Base-by-base conservation (phyloP, 2,113 vertebrate genomes). In the Pterocles burchelli region DNA sequence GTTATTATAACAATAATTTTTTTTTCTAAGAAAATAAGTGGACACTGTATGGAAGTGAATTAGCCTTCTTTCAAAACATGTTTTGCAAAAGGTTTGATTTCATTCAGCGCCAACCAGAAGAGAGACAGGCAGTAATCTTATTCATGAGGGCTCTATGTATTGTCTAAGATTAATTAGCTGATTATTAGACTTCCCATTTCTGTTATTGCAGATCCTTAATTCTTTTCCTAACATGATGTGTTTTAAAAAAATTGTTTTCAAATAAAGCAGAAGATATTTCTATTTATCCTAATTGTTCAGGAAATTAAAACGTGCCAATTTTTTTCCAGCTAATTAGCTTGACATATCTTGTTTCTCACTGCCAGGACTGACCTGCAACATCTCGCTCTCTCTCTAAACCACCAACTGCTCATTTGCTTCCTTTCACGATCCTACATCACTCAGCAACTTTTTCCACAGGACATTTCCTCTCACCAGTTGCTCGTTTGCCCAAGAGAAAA, bases 141-240 rank as follows among this genome's bases (percentile, higher is more conserved):
- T 43, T 90, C 80, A 63, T 28, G 57, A 80, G 24, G 45, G 46
- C 31, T 75, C 36, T n/a, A 66, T 88, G 78, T 78, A 90, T 91
- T 93, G 85, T 90, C 65, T 76, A 71, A 28, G 34, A 73, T 81
- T 79, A 93, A 89, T 94, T 82, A 89, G 85, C 54, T 87, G n/a
- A 73, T 75, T 91, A 67, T 78, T 93, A 89, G 61, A 88, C 85
- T 93, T 93, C 77, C 85, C 84, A 88, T 92, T 95, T 92, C 58
- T 95, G 83, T 96, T 96, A 70, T 66, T 89, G 57, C 29, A 81
- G 55, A 72, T 73, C 51, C 34, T 93, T 94, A 68, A 71, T 88
- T 74, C 68, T 72, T 83, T 88, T 61, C 65, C 82, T 84, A 89
- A 58, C 66, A 66, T 3, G 14, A 85, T 26, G 24, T 67, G 28